Evolutionary conservation across 2,797 vertebrate genomes (phyloP), one percentile per base, ranked within the genome.

Genomic region (Hephaestus fuliginosus): DNA sequence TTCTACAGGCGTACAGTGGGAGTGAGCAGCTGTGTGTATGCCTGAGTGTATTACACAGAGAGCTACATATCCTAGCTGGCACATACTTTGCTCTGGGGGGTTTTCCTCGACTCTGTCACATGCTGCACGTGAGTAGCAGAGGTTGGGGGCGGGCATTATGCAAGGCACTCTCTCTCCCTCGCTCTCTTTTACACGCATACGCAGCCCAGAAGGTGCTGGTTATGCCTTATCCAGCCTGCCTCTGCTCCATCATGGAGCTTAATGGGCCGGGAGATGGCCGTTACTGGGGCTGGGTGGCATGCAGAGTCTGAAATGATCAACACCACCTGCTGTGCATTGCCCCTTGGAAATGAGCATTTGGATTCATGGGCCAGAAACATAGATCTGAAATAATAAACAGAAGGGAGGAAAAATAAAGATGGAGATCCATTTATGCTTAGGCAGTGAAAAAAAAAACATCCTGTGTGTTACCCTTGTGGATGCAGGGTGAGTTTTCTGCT

Each of bases 61-160:
- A 83, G 81, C 83, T 82, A 62, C 82, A 87, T 82, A 90, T 89
- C 86, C 80, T 86, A 56, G 83, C 88, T 82, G 90, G 87, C 91
- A 90, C 83, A 86, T 33, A 72, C 56, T 86, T 80, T 88, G 83
- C 88, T 89, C 81, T 76, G 57, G 87, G 88, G 85, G 67, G 71
- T 65, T 86, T 91, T 93, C 91, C 89, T 94, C 82, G 77, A 83
- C 82, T 88, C 53, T 79, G 91, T 94, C 93, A 92, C 93, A 94
- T 92, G 92, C 89, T 84, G 84, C 93, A 94, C 90, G 90, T 94
- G 94, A 93, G 91, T 64, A 74, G 52, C 61, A 66, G 56, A 63
- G 78, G 71, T 65, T 51, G 80, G 81, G 86, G 83, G 66, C 12
- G 41, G 66, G 65, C 76, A 85, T 94, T 94, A 92, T 83, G 88